Evolutionary conservation across 1,140 invertebrate genomes (phyloP).

Genomic region (Ceratosolen fusciceps): DNA sequence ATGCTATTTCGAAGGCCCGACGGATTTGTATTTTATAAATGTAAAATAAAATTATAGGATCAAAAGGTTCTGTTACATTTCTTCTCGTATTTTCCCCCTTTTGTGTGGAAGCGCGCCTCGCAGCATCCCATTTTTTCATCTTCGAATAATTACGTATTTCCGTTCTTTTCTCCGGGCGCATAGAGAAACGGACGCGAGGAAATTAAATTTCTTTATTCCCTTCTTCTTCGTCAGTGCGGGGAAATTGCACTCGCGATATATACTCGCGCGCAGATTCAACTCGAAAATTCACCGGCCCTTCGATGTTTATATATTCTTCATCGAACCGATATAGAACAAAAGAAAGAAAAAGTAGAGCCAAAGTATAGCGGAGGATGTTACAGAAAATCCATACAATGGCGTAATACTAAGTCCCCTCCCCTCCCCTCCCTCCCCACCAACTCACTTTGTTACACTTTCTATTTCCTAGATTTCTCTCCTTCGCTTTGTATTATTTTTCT

Average conservation of each 20-base stretch:
- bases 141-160: slow-evolving; percentile 40
- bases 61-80: slow-evolving; percentile 24
- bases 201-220: slow-evolving; percentile 27
- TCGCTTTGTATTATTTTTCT: background rate
- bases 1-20: background rate
- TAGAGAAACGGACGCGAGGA: slow-evolving; percentile 14
- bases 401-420: slow-evolving; percentile 23
- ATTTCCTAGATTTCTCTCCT: slow-evolving; percentile 8
- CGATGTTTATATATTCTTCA: slow-evolving; percentile 29
- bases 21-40: background rate
- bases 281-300: background rate
- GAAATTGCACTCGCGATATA: background rate
- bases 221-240: background rate
- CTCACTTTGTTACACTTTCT: slow-evolving; percentile 45
- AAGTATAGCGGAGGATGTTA: background rate
- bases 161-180: slow-evolving; percentile 29
- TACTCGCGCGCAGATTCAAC: background rate
- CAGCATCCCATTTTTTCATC: slow-evolving; percentile 45
- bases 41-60: background rate
- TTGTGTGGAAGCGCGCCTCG: background rate
- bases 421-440: slow-evolving; percentile 29
- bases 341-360: slow-evolving; percentile 11
- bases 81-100: slow-evolving; percentile 15
- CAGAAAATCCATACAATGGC: slow-evolving; percentile 31
- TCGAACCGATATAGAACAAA: background rate